phyloP scores from a whole-genome alignment of 2,888 invertebrate species.

The Cryptus armator region DNA sequence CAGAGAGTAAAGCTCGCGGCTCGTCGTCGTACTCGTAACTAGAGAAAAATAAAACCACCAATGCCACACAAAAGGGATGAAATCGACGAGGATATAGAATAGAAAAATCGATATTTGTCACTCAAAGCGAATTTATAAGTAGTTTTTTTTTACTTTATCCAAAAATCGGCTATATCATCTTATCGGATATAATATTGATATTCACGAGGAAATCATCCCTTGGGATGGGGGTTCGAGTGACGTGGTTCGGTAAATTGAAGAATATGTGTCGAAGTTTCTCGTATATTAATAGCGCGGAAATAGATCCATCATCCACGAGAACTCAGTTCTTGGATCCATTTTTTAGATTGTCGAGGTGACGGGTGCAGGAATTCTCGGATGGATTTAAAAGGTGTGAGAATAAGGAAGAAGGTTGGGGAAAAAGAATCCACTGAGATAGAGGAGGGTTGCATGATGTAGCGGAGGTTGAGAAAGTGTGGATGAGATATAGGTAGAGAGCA shows the following conservation, averaged over 20 bases:
- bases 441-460: no score
- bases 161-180: neutral
- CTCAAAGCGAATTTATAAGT: conserved; percentile 4
- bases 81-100: conserved; percentile 13
- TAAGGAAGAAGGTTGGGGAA: neutral
- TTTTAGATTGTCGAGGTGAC: neutral
- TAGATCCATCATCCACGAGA: neutral
- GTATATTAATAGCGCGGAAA: neutral
- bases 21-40: conserved; percentile 12
- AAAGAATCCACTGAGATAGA: no score
- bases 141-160: neutral
- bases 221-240: neutral
- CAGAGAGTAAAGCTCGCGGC: conserved; percentile 13
- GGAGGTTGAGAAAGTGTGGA: neutral
- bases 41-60: conserved; percentile 13
- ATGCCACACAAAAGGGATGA: conserved; percentile 34
- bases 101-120: conserved; percentile 2
- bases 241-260: neutral
- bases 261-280: neutral
- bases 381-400: neutral
- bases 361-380: neutral
- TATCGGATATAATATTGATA: neutral
- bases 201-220: neutral
- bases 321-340: neutral
- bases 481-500: neutral